Conservation (phyloP, 2,888 invertebrate species). For the Hyalella azteca region DNA sequence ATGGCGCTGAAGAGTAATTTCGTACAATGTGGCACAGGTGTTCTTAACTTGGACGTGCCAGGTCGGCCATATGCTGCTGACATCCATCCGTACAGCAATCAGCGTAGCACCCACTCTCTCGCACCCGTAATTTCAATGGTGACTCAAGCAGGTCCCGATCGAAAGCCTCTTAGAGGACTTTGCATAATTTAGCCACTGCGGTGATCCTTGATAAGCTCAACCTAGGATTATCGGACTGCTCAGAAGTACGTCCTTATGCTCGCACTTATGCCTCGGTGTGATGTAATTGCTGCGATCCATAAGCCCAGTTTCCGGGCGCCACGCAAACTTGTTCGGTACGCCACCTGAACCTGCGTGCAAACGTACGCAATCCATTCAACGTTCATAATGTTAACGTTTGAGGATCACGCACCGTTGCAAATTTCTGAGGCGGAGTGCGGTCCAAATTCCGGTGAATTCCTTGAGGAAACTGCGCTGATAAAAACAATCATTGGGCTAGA, state of each 20-base stretch:
- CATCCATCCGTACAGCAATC: neutral
- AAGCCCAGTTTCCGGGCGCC: neutral
- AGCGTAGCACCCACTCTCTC: neutral
- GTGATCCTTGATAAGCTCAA: constrained; percentile 20
- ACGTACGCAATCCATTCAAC: no score
- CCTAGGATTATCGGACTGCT: neutral
- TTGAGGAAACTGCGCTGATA: no score
- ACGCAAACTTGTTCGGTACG: no score
- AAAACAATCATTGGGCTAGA: no score
- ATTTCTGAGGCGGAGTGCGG: no score
- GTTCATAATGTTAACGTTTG: no score
- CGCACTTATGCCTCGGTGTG: neutral
- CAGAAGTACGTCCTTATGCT: constrained; percentile 5
- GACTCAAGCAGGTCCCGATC: constrained; percentile 20
- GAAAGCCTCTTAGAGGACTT: constrained; percentile 27
- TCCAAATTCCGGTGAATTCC: no score
- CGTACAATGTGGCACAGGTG: constrained; percentile 11
- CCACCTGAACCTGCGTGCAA: no score
- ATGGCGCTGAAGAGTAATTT: constrained; percentile 1
- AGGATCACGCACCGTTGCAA: no score
- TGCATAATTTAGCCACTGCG: constrained; percentile 16
- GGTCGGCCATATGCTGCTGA: constrained; percentile 23
- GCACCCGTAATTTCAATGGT: constrained; percentile 25
- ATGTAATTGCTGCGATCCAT: neutral
- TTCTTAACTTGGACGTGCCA: neutral